Conservation (phyloP, 1,140 invertebrate species). For the Nautilus pompilius region DNA sequence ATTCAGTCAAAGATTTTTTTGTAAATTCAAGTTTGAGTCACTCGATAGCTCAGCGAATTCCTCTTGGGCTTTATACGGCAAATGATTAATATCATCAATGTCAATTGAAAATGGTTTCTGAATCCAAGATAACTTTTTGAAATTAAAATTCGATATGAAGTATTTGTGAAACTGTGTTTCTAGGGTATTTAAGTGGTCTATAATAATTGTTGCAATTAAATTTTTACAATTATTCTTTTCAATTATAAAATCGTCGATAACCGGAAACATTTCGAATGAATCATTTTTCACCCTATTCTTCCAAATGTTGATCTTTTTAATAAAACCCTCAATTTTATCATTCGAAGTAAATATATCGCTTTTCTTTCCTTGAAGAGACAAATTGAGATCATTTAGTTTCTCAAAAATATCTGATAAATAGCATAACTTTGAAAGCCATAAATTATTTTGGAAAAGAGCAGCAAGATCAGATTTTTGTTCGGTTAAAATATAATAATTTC, state of each 20-base stretch:
- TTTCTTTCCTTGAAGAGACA: background rate
- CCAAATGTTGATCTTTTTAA: slow-evolving; percentile 4
- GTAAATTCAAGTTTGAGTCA: background rate
- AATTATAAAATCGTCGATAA: background rate
- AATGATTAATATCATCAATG: background rate
- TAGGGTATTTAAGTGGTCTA: background rate
- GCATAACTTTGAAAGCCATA: background rate
- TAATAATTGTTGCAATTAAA: background rate
- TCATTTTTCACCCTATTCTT: background rate
- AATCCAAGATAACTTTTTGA: slow-evolving; percentile 4
- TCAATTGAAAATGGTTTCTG: background rate
- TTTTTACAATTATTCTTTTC: background rate
- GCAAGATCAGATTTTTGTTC: slow-evolving; percentile 2
- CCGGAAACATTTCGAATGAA: background rate
- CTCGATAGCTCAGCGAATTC: background rate
- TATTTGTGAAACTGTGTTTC: background rate
- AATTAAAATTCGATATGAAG: background rate
- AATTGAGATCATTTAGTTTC: background rate
- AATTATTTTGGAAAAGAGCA: background rate
- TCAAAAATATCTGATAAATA: slow-evolving; percentile 3
- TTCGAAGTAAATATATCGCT: slow-evolving; percentile 1
- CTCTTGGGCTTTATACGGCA: background rate
- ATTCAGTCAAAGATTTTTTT: background rate
- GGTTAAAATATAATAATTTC: background rate
- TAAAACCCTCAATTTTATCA: slow-evolving; percentile 2